A percentile compares a stretch with the other conserved stretches of the same genome.
Conservation (phyloP, 2,797 vertebrate genomes). For the Prunella strophiata region DNA sequence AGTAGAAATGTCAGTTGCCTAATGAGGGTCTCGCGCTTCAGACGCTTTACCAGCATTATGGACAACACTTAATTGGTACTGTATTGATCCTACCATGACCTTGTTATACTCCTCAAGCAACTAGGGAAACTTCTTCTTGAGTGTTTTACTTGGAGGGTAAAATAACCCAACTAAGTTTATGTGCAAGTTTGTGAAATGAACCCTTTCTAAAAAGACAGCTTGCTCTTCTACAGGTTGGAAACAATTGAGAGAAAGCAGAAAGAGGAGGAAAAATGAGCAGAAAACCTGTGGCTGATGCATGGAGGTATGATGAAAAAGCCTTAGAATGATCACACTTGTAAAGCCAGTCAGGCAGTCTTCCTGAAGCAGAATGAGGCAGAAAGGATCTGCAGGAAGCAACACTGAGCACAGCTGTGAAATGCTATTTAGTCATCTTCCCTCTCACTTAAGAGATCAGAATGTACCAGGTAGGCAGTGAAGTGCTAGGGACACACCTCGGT, state of each 20-base stretch:
- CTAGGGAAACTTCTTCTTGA: not conserved
- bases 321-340: not conserved
- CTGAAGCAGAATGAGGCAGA: not conserved
- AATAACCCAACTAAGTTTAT: not conserved
- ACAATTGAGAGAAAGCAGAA: not conserved
- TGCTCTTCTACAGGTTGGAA: not conserved
- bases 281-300: not conserved
- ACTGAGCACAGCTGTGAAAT: not conserved
- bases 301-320: not conserved
- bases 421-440: not conserved
- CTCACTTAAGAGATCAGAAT: not conserved
- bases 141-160: not conserved
- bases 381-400: not conserved
- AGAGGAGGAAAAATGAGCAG: not conserved
- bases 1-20: not conserved
- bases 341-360: not conserved
- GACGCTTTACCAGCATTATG: not conserved
- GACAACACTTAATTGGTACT: not conserved
- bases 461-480: not conserved
- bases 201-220: not conserved
- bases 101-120: not conserved
- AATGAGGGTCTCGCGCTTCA: not conserved
- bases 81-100: not conserved
- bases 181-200: not conserved
- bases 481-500: not conserved